These are phyloP conservation scores for Choloepus hoffmanni DNA, from an alignment of 2,113 vertebrate genomes.

Conservation along the genomic window DNA sequence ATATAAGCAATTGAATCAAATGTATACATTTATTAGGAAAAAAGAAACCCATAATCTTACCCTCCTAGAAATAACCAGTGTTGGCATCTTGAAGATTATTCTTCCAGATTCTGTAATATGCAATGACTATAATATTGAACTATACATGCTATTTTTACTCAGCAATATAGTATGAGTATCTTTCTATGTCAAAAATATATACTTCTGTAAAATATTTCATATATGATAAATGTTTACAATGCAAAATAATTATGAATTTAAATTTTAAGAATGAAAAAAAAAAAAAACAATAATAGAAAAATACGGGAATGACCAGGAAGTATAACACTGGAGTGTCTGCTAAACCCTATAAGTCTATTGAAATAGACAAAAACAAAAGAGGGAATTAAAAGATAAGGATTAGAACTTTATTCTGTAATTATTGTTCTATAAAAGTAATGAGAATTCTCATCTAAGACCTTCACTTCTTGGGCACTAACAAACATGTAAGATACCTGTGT, in stretches of 20 bases:
- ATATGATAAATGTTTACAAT: neutral
- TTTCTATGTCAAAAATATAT: neutral
- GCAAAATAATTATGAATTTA: neutral
- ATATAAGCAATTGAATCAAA: slow-evolving; percentile 3
- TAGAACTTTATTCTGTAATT: slow-evolving; percentile 16
- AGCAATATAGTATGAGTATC: neutral
- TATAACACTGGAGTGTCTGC: neutral
- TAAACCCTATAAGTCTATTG: neutral
- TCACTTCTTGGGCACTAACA: neutral
- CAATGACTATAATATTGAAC: neutral
- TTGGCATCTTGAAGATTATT: neutral
- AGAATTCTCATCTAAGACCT: neutral
- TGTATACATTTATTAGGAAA: neutral
- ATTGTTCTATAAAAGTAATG: slow-evolving; percentile 13
- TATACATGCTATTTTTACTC: neutral
- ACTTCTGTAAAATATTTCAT: neutral
- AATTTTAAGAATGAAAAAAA: neutral
- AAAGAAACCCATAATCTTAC: neutral
- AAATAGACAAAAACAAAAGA: neutral
- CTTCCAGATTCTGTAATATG: slow-evolving; percentile 16
- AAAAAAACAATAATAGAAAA: slow-evolving; percentile 10
- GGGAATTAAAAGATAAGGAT: neutral
- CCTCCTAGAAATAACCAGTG: neutral
- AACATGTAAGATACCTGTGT: neutral
- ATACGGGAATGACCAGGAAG: neutral